Base-by-base conservation (phyloP, 1,140 invertebrate genomes). In the Drosophila busckii region DNA sequence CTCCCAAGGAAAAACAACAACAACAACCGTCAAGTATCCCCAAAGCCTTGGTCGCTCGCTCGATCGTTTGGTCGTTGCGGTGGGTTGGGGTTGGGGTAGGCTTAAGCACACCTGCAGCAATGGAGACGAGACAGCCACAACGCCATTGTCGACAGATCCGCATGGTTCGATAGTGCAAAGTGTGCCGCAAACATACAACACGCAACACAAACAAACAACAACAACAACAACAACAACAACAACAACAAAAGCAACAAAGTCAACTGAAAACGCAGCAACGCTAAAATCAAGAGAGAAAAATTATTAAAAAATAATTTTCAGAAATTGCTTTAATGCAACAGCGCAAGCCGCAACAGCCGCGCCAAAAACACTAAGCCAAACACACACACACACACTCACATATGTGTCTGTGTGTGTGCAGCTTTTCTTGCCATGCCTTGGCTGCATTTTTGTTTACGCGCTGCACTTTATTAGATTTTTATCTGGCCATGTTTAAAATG, bases 81-180 rank as follows among this genome's bases (percentile, higher is more conserved):
- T n/a, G n/a, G n/a, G n/a, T n/a, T n/a, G n/a, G n/a, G 58, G 50
- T 41, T 31, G 15, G 10, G 31, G 22, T 17, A 53, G 70, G 62
- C n/a, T n/a, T n/a, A n/a, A n/a, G n/a, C 71, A 76, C 71, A 76
- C 71, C 71, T 76, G 71, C 62, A 35, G 50, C 31, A 25, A 7
- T 31, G 35, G 41, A 71, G 60, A 59, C 48, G 56, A 38, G 40
- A 19, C 37, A 53, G 28, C 40, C 58, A 60, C 25, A 34, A 42
- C n/a, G 46, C 35, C 54, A 53, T 53, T 50, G 63, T 29, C 40
- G 55, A 31, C 62, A 70, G 71, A 80, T 80, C 67, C 53, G 50
- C 63, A 71, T 54, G 65, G 49, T 80, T 73, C 68, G 73, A 80
- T 80, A 80, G 73, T 80, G 73, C 68, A 80, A 80, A 80, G 73